Base-by-base conservation (phyloP, 2,888 invertebrate genomes). In the Phaonia tiefii region DNA sequence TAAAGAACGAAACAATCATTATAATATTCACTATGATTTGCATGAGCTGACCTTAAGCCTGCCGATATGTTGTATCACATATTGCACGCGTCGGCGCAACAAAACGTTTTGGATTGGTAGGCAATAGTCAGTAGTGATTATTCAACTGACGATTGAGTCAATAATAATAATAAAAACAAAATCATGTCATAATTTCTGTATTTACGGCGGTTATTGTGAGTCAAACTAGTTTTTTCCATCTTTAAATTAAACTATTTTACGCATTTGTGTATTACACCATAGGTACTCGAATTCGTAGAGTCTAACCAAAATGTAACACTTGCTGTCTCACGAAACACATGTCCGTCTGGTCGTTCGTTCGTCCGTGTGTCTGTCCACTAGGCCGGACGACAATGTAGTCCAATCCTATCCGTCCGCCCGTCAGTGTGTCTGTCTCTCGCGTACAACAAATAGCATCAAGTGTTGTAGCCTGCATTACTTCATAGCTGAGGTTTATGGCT, bases 181-280 rank as follows among this genome's bases (percentile, higher is more conserved):
- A 22, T 63, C 63, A 63, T 63, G 63, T 63, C 63, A 63, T 63
- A 63, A 63, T 42, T 63, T 63, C 11, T 22, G 20, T 63, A 42
- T 26, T 63, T 42, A 63, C 22, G 42, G 22, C 39, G 39, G 42
- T 17, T n/a, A n/a, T n/a, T 42, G 42, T 22, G 42, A 39, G 22
- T 20, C 31, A 76, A 80, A 80, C 80, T 65, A 42, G 76, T 80
- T 80, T 75, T 71, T 69, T 39, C 63, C 20, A 49, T 56, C 73
- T 79, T 22, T 42, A 71, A 71, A 42, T 60, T 60, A 44, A 79
- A 79, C 66, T 67, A 79, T 79, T 79, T 79, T 71, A 75, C 66
- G 75, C 58, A 69, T 76, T 76, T 65, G 17, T 46, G 73, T 63
- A 63, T 76, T 73, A 70, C 75, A 75, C 46, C 71, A 75, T 65